Evolutionary conservation across 2,888 invertebrate genomes (phyloP).

Genomic region (Conchocele bisecta): DNA sequence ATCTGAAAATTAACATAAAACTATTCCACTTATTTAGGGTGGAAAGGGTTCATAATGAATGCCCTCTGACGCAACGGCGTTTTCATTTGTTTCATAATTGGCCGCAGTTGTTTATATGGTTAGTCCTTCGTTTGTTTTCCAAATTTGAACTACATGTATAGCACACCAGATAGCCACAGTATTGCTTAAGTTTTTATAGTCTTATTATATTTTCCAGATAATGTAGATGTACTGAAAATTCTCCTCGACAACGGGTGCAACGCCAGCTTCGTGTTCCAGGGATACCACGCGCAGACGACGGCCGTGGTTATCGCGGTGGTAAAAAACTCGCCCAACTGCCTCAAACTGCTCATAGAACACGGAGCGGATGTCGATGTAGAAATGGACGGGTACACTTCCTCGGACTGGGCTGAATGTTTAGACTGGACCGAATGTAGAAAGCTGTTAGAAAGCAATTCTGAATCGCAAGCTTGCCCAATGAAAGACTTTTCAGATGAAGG

Average conservation of each 20-base stretch:
- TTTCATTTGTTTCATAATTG: too few species aligned
- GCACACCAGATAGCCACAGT: neutral
- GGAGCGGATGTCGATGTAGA: slow-evolving; percentile 35
- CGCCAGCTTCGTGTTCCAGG: slow-evolving; percentile 43
- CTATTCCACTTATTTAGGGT: too few species aligned
- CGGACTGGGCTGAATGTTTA: slow-evolving; percentile 41
- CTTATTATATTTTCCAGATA: slow-evolving; percentile 34
- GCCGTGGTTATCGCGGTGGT: slow-evolving; percentile 41
- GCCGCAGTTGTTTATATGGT: too few species aligned
- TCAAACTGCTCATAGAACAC: slow-evolving; percentile 40
- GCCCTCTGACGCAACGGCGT: too few species aligned
- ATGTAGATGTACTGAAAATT: slow-evolving; percentile 35
- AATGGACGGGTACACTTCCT: slow-evolving; percentile 28
- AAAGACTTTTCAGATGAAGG: too few species aligned
- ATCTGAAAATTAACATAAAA: too few species aligned
- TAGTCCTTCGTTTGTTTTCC: too few species aligned
- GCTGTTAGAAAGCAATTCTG: slow-evolving; percentile 16
- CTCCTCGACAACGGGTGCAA: slow-evolving; percentile 47
- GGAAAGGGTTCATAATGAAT: too few species aligned
- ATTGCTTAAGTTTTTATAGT: neutral
- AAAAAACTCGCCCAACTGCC: slow-evolving; percentile 39
- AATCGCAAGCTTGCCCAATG: too few species aligned
- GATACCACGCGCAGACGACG: slow-evolving; percentile 48
- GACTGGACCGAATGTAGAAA: slow-evolving; percentile 38
- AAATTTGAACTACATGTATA: too few species aligned